Evolutionary conservation across 2,888 invertebrate genomes (phyloP).

Genomic region (Nymphalis urticae): DNA sequence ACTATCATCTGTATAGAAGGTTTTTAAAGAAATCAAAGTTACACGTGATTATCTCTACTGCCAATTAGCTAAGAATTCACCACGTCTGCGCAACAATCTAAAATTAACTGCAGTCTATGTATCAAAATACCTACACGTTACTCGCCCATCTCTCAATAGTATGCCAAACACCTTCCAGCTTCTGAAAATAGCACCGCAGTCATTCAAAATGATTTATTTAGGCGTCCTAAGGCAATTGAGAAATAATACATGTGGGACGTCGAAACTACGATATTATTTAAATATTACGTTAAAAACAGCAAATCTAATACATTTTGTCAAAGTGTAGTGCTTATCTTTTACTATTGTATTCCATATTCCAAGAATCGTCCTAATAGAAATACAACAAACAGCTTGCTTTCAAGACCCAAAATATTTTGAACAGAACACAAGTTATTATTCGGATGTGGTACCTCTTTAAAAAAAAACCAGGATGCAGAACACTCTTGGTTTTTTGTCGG

Average conservation of each 20-base stretch:
- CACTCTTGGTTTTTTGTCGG: conserved; percentile 70
- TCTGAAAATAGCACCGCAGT: conserved; percentile 74
- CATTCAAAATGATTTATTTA: conserved; percentile 68
- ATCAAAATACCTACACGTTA: conserved; percentile 81
- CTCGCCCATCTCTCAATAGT: conserved; percentile 80
- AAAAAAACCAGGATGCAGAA: conserved; percentile 78
- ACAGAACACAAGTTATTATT: conserved; percentile 78
- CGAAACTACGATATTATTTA: background rate
- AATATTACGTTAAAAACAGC: background rate
- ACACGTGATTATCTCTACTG: conserved; percentile 74
- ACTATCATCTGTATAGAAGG: conserved; percentile 12
- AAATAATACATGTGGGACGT: conserved; percentile 11
- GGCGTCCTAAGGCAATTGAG: conserved; percentile 17
- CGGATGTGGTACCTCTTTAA: conserved; percentile 79
- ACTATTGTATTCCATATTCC: conserved; percentile 58
- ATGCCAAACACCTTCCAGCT: conserved; percentile 81
- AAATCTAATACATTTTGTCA: conserved; percentile 12
- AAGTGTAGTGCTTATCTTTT: conserved; percentile 19
- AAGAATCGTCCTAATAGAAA: conserved; percentile 70
- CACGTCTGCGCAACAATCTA: conserved; percentile 81
- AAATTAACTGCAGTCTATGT: conserved; percentile 82
- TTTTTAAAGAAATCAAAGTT: conserved; percentile 50
- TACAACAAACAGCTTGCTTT: conserved; percentile 64
- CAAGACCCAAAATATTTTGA: conserved; percentile 80
- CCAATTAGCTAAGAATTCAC: conserved; percentile 81